Percentiles rank a stretch among this genome's conserved stretches.
These are phyloP conservation scores for Dufourea novaeangliae DNA, from an alignment of 1,140 invertebrate species.

Conservation along the genomic window DNA sequence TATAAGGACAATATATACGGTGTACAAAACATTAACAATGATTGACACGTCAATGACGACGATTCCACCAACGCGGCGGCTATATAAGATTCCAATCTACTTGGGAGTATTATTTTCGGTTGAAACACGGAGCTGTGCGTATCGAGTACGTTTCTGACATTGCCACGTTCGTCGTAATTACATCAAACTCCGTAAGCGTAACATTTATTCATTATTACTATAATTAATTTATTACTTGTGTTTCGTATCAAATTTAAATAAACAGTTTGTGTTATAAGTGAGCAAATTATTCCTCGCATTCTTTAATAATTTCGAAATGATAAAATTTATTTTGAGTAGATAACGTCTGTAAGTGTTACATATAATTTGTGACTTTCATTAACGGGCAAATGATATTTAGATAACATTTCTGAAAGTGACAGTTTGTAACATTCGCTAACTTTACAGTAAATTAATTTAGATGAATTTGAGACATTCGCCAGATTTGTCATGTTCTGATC, in stretches of 20 bases:
- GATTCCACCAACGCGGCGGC: not conserved
- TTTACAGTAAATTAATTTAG: no score
- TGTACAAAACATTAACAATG: not conserved
- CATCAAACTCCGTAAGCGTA: not conserved
- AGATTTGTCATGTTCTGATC: no score
- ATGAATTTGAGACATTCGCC: no score
- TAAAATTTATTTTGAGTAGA: not conserved
- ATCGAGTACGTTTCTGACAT: not conserved
- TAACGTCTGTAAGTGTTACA: no score
- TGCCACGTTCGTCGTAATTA: no score
- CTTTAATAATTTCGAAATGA: not conserved
- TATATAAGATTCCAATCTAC: slow-evolving; percentile 12
- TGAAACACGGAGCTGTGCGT: not conserved
- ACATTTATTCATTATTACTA: not conserved
- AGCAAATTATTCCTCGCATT: no score
- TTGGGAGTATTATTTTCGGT: not conserved
- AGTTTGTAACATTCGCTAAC: no score
- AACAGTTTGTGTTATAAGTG: no score
- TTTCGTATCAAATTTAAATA: no score
- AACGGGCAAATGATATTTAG: no score
- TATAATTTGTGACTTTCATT: no score
- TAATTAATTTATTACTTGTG: not conserved
- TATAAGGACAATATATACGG: not conserved
- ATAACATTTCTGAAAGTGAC: no score
- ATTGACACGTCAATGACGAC: not conserved